Conservation (phyloP, 64 coral and sea anemone species). For the Dendrophyllia cribrosa region DNA sequence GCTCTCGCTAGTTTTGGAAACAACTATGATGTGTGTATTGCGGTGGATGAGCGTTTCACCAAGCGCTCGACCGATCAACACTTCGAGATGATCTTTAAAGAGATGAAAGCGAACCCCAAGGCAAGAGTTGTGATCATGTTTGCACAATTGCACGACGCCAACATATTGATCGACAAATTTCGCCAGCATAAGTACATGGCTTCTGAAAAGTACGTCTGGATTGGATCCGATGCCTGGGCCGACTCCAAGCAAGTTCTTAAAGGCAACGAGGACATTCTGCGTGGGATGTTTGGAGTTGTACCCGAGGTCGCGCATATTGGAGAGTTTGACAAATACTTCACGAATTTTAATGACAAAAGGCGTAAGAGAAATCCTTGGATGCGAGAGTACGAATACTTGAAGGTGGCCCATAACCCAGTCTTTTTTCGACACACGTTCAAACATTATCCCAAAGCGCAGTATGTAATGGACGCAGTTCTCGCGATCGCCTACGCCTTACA, state of each 20-base stretch:
- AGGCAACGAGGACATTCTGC: constrained; percentile 65
- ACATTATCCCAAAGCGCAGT: constrained; percentile 83
- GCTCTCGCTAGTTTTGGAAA: constrained; percentile 72
- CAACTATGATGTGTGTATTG: constrained; percentile 81
- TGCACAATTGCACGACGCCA: constrained; percentile 84
- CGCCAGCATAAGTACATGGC: constrained; percentile 46
- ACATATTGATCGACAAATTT: constrained; percentile 78
- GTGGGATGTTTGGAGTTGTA: constrained; percentile 84
- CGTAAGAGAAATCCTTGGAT: constrained; percentile 83
- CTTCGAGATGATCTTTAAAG: constrained; percentile 73
- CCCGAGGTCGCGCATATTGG: constrained; percentile 68
- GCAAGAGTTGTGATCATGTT: constrained; percentile 85
- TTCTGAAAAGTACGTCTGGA: constrained; percentile 66
- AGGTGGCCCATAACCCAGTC: constrained; percentile 77
- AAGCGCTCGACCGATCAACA: constrained; percentile 64
- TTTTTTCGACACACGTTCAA: constrained; percentile 73
- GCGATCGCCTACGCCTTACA: constrained; percentile 79
- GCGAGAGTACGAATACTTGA: constrained; percentile 73
- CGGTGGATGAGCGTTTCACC: constrained; percentile 86
- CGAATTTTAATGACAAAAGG: constrained; percentile 82
- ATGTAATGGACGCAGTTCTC: constrained; percentile 83
- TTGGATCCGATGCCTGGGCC: constrained; percentile 86
- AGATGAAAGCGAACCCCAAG: constrained; percentile 69
- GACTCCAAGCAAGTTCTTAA: constrained; percentile 79
- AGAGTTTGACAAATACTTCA: constrained; percentile 84